A percentile compares a stretch with the other conserved stretches of the same genome.
These are phyloP conservation scores for Apistogramma diplotaenia DNA, from an alignment of 2,113 vertebrate genomes.

Conservation along the genomic window DNA sequence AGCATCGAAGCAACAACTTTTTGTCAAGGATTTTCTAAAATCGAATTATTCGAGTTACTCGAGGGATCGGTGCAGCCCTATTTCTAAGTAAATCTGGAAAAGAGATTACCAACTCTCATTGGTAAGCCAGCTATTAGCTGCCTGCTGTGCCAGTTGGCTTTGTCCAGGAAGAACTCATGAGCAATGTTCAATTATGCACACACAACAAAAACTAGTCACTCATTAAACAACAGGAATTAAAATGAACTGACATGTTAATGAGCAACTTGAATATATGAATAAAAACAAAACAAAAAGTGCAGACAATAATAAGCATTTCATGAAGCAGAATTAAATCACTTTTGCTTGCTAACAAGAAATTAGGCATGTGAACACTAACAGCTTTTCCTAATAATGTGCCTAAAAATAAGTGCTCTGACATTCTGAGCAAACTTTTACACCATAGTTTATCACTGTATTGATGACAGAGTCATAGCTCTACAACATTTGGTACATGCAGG, in stretches of 20 bases:
- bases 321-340: constrained; percentile 32
- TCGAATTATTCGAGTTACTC: no score
- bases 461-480: background rate
- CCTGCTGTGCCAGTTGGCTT: constrained; percentile 16
- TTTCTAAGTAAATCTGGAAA: background rate
- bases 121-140: background rate
- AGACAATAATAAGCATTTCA: constrained; percentile 28
- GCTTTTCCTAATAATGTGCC: background rate
- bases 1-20: no score
- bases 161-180: constrained; percentile 9
- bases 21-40: no score
- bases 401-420: background rate
- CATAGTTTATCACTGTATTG: background rate
- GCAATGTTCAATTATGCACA: constrained; percentile 32
- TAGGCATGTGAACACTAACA: background rate
- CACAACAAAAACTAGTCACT: constrained; percentile 5
- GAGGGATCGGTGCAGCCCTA: no score
- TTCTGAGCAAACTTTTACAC: background rate
- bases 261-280: constrained; percentile 27
- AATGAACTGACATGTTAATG: constrained; percentile 31
- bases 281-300: background rate
- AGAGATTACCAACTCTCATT: background rate
- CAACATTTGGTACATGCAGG: background rate
- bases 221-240: constrained; percentile 31
- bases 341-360: constrained; percentile 23